Evolutionary conservation across 2,113 vertebrate genomes (phyloP), one percentile per base, ranked within the genome.

Genomic region (Calidris pygmaea): DNA sequence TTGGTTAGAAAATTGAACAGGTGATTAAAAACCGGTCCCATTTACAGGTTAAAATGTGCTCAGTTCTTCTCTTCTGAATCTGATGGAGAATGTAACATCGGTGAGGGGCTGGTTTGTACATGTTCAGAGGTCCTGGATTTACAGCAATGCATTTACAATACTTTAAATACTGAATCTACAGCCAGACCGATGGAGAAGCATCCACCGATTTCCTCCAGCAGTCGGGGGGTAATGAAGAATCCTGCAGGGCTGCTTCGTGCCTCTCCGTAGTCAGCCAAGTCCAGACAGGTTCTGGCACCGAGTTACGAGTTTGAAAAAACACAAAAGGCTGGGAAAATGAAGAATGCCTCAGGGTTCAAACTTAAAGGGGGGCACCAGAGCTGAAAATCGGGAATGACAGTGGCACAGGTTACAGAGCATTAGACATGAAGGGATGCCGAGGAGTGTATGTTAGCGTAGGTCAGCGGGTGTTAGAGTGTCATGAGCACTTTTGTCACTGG

Each of bases 71-170:
- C 30, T 56, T 55, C 21, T 70, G 71, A 88, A 37, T 29, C 47
- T n/a, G 55, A 39, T 65, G 75, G 68, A 76, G 70, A 56, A 32
- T 2, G 9, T 26, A 37, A 7, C 19, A 30, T n/a, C 43, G 37
- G 35, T 30, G 10, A 71, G 72, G 11, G 34, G 10, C 35, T 19
- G 56, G 27, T 80, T 37, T 65, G 60, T 83, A 55, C 14, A 0
- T 11, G 19, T 52, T 59, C 14, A 17, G 3, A 4, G 32, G 45
- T 30, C 43, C 30, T 43, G 77, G 39, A 14, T 89, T 87, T 84
- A 7, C n/a, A 56, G 93, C 92, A 82, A 48, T 93, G 85, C 89
- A 71, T 95, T 93, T 91, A 81, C 43, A 86, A 50, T 91, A 81
- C 78, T 34, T 45, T 11, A 35, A 45, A 55, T 7, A 48, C 35